Evolutionary conservation across 35 echinoderm and acorn worm genomes (phyloP).

Genomic region (Patiria miniata): DNA sequence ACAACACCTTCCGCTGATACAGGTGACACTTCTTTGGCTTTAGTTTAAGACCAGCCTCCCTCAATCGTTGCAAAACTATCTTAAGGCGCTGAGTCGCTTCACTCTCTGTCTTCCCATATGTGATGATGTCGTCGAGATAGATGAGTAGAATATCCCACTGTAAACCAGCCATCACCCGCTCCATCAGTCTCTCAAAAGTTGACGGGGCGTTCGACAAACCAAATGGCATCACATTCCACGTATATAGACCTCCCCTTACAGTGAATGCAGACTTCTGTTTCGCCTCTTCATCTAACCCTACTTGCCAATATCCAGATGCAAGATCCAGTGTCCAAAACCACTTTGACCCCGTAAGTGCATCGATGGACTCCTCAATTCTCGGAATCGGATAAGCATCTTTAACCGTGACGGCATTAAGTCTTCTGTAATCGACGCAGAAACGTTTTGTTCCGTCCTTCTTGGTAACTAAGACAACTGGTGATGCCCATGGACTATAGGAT

Average conservation of each 20-base stretch:
- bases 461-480: conserved; percentile 47
- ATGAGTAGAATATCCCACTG: conserved; percentile 11
- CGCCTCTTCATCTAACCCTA: conserved; percentile 44
- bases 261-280: conserved; percentile 46
- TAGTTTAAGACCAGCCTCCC: conserved; percentile 39
- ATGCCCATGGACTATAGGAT: conserved; percentile 57
- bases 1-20: conserved; percentile 18
- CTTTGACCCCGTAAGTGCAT: not conserved
- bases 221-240: conserved; percentile 30
- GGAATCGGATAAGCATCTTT: conserved; percentile 62
- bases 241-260: not conserved
- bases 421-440: conserved; percentile 64
- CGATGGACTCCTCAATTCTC: conserved; percentile 57
- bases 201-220: conserved; percentile 54
- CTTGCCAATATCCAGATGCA: conserved; percentile 60
- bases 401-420: conserved; percentile 7
- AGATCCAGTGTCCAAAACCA: conserved; percentile 54
- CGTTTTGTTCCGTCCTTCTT: conserved; percentile 69
- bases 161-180: conserved; percentile 14
- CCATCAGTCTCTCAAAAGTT: conserved; percentile 48
- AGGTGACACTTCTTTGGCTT: conserved; percentile 59
- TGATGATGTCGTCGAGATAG: conserved; percentile 43
- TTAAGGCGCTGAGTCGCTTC: not conserved
- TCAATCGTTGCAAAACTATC: not conserved
- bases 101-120: not conserved